Evolutionary conservation across 2,113 vertebrate species (phyloP), one percentile per base, ranked within the genome.

Genomic region (Passer domesticus): DNA sequence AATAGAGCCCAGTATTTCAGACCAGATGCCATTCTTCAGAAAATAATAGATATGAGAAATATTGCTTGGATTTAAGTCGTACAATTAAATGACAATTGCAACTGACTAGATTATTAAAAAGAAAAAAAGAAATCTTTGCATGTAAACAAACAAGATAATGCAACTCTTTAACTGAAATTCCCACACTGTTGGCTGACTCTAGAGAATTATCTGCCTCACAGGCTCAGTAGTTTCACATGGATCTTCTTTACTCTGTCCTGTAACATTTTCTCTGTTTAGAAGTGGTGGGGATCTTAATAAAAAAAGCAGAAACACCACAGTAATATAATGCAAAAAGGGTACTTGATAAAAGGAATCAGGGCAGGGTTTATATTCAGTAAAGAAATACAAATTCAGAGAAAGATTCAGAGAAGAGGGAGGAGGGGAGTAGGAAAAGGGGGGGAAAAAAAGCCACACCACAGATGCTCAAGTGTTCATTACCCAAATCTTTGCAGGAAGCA

Each of bases 401-500:
- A 62, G 83, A 84, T 92, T 93, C 53, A 79, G 52, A 95, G 72
- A 50, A 55, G 23, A 31, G n/a, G 33, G 69, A 10, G 24, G 23
- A 14, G 25, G 21, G 24, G 64, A 37, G 53, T 25, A 62, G 68
- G 24, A 76, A 79, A 84, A 80, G 31, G 18, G 12, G 1, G 6
- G 2, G 0, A 8, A n/a, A 62, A 56, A 30, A 52, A 84, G 3
- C 24, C 25, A 43, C 68, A 46, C 44, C 56, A 58, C 90, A 95
- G 89, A 95, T 93, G 90, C 94, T 95, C 83, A 94, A 96, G 88
- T 94, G 92, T 97, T 97, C 95, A 89, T 96, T 97, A 96, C 95
- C 93, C 81, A 95, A 96, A 90, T 95, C 95, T 96, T 96, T 96
- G 94, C 95, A 92, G 92, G 88, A 94, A 95, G 64, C 49, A 28